Base-by-base conservation (phyloP, 2,113 vertebrate species). In the Orthonyx spaldingii region DNA sequence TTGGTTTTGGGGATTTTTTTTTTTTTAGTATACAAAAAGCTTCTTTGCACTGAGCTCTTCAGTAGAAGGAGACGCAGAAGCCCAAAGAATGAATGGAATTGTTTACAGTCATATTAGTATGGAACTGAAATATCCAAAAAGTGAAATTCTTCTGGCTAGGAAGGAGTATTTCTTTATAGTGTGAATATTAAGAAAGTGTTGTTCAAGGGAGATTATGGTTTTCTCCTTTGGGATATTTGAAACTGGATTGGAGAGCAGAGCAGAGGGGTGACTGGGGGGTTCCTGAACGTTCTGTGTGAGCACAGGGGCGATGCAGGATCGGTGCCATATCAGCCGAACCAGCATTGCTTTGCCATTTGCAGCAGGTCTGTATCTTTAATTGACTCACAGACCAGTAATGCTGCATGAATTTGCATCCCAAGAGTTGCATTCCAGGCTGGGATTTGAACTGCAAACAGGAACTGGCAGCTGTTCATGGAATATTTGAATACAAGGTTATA, bases 371-470 rank as follows among this genome's bases (percentile, higher is more conserved):
- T 26, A 1, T 69, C 85, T 94, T 85, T 82, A 91, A 81, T 89
- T 81, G 49, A 71, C 59, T 85, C 78, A 5, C 30, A 57, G 59
- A 42, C 79, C 37, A 92, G 74, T 74, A 79, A 80, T 50, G 33
- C 64, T 80, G 85, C 1, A 1, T 61, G 42, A 77, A 74, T 84
- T 89, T 92, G 71, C 92, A 88, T 95, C 88, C 64, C 33, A 52
- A 14, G 55, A 81, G 59, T 96, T 88, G 71, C 64, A 70, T 93
- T 94, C 82, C 76, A 80, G 72, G 20, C 68, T 93, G 71, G 75
- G 60, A 70, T 86, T 44, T 92, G 61, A 88, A 61, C 44, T 59
- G 55, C 80, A 39, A 26, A 32, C 47, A 46, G 79, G 50, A 95
- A 28, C 55, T 74, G 79, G 83, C 92, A 96, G 92, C 92, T 95